Base-by-base conservation (phyloP, 30 jellyfish, hydroid and myxozoan species). In the Catostylus mosaicus region DNA sequence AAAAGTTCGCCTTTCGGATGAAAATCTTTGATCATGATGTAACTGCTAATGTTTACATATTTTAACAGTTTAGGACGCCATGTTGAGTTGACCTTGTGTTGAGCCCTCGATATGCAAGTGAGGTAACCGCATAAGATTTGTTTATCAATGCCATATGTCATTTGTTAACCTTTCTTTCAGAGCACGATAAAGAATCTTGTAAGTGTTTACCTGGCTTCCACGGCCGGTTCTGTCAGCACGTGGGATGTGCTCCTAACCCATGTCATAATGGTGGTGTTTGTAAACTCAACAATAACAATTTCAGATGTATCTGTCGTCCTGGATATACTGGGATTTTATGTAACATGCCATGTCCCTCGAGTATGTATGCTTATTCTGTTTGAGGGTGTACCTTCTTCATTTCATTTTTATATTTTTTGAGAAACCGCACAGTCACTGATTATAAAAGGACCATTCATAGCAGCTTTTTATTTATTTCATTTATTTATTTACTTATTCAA, bases 201-300 rank as follows among this genome's bases (percentile, higher is more conserved):
- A 71, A 36, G 36, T 92, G 98, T 79, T 40, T 68, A 3, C 79
- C 89, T 20, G 95, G 96, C 30, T 81, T 22, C 62, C 98, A 92
- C 80, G 98, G 98, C n/a, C 80, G 68, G 30, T 12, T 30, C 22
- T 92, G 98, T 45, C 89, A 87, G 66, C 54, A 8, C 66, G 78
- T 62, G 24, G 96, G 97, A 8, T 93, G 98, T 74, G 29, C 27
- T 46, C 96, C 97, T 2, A 88, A 93, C 73, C 98, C 98, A 24
- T 93, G 98, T 56, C 52, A 62, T 22, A 87, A 88, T 47, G 80
- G 56, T 33, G 97, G 95, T 20, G 68, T 56, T 29, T 86, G 96
- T 66, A 40, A 77, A 43, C 3, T 67, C 19, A 63, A 27, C 33
- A 51, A 68, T 10, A 84, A 79, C 32, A 63, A 26, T 37, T 85